Evolutionary conservation across 2,888 invertebrate species (phyloP).

Genomic region (Psylliodes chrysocephalus): DNA sequence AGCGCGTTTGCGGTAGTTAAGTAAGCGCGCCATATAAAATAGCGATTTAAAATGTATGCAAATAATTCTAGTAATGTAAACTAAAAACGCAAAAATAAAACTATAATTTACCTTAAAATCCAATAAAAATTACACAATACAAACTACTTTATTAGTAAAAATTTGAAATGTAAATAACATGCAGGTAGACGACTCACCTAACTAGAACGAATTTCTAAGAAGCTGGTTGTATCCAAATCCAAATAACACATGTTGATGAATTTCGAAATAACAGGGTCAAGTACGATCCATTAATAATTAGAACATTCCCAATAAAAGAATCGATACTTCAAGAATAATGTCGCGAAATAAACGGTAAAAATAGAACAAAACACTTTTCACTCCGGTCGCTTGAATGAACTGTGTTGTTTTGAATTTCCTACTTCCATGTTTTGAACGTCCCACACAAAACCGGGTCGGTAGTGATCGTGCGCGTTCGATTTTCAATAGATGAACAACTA

Average conservation of each 20-base stretch:
- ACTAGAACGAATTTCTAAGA: constrained; percentile 7
- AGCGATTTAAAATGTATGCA: too few relatives aligned
- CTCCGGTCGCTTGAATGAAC: constrained; percentile 9
- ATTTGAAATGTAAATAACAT: constrained; percentile 11
- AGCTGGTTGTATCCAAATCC: constrained; percentile 12
- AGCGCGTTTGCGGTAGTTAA: too few relatives aligned
- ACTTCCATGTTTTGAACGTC: constrained; percentile 44
- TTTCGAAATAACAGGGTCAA: constrained; percentile 23
- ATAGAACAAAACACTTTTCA: constrained; percentile 22
- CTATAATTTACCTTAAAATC: too few relatives aligned
- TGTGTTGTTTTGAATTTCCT: constrained; percentile 32
- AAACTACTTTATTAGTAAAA: not conserved
- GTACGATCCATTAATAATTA: constrained; percentile 20
- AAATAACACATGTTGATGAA: constrained; percentile 27
- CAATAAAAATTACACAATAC: too few relatives aligned
- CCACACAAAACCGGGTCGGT: constrained; percentile 38
- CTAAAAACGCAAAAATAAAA: too few relatives aligned
- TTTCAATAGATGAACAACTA: not conserved
- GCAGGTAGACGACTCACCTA: constrained; percentile 14
- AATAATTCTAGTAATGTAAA: too few relatives aligned
- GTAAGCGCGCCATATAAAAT: too few relatives aligned
- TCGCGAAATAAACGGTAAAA: constrained; percentile 27
- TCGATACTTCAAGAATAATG: constrained; percentile 20
- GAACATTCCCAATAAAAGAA: constrained; percentile 24
- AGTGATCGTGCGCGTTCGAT: constrained; percentile 26